Base-by-base conservation (phyloP, 2,888 invertebrate species). In the Halictus quadricinctus region DNA sequence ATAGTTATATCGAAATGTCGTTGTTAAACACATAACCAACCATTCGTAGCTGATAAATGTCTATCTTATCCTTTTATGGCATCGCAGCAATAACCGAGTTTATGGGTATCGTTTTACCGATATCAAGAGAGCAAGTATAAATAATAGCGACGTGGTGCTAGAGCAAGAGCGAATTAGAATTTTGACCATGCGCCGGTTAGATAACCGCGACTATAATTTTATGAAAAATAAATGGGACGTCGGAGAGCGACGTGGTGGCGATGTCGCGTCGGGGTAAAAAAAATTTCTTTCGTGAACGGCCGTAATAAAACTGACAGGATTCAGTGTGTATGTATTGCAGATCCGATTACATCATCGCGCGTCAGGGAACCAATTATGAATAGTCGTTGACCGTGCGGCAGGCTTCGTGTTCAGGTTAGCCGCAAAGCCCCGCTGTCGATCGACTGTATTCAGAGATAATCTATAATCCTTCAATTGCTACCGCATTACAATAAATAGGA, bases 1-100 rank as follows among this genome's bases (percentile, higher is more conserved):
- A 80, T 70, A 54, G 73, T 72, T 80, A 41, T 78, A 87, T 89
- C 83, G 87, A 88, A 87, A 79, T 88, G 81, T 86, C 87, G 82
- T 85, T 89, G 88, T 88, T 91, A 91, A 92, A 90, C 84, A 88
- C 83, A 88, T 15, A 64, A 86, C 83, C 88, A 87, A 89, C 90
- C 89, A 89, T 91, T 92, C 91, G 90, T 89, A 89, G 90, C 91
- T 93, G 93, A 93, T 93, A 93, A 93, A 93, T 93, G 92, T 92
- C 93, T 91, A 91, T 92, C 92, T 93, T 93, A 93, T 93, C 93
- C 92, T 91, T 93, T 93, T 93, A 93, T 91, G 85, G 91, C 93
- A 90, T 87, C 88, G 88, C 79, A 90, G 92, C 91, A 92, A 92
- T 93, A 93, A 93, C 92, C 90, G 86, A 89, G 88, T 93, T 93